Evolutionary conservation across 1,140 invertebrate genomes (phyloP).

Genomic region (Apis laboriosa): DNA sequence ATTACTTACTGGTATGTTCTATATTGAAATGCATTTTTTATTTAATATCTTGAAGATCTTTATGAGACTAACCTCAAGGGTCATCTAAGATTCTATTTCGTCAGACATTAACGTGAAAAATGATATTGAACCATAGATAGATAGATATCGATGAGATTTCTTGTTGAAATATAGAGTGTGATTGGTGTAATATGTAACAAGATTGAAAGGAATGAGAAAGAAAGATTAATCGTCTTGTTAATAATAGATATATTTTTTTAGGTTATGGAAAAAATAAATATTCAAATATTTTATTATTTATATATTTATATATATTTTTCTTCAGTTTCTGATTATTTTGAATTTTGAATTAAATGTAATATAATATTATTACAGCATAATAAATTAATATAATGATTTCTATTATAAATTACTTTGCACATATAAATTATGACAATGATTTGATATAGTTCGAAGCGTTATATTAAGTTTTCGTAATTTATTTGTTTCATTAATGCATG

Average conservation of each 20-base stretch:
- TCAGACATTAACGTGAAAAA: neutral
- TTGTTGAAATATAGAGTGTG: neutral
- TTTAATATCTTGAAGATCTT: neutral
- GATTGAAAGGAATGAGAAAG: neutral
- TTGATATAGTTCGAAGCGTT: neutral
- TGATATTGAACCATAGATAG: neutral
- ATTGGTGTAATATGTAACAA: neutral
- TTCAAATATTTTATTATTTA: too few species aligned
- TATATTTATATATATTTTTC: too few species aligned
- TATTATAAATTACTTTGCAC: neutral
- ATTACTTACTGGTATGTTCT: conserved; percentile 85
- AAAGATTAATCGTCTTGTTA: neutral
- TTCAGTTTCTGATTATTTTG: too few species aligned
- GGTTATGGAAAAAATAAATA: too few species aligned
- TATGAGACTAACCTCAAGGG: neutral
- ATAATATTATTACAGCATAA: too few species aligned
- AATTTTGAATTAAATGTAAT: too few species aligned
- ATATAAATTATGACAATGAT: neutral
- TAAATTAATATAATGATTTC: neutral
- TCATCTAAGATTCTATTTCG: conserved; percentile 8
- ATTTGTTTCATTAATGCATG: conserved; percentile 14
- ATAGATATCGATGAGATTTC: neutral
- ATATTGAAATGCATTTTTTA: neutral
- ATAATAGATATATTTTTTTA: too few species aligned
- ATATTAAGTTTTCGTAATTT: neutral